Evolutionary conservation across 1,140 invertebrate species (phyloP).

Genomic region (Scylla paramamosain): DNA sequence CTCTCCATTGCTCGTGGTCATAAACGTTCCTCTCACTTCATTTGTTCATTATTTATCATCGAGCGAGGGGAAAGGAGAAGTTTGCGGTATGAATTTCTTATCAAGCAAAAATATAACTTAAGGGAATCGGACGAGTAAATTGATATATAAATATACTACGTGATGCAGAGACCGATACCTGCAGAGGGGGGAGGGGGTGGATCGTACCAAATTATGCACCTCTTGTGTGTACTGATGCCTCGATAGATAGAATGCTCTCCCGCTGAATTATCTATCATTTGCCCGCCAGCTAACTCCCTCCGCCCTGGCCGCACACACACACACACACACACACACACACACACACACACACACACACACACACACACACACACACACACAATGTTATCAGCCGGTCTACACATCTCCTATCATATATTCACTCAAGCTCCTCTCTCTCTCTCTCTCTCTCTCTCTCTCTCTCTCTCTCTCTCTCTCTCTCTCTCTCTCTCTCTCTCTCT

Average conservation of each 20-base stretch:
- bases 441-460: not conserved
- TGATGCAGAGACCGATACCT: not conserved
- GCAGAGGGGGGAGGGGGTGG: not conserved
- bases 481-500: not conserved
- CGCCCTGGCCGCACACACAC: not conserved
- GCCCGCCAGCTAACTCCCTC: not conserved
- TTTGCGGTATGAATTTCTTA: not conserved
- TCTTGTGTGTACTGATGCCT: not conserved
- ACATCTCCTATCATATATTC: no score
- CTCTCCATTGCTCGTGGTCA: not conserved
- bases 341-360: not conserved
- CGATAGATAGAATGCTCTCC: not conserved
- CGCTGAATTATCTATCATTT: not conserved
- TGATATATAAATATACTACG: not conserved
- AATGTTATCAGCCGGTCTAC: no score
- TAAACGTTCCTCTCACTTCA: not conserved
- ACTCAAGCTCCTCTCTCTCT: not conserved
- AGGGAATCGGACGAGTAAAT: not conserved
- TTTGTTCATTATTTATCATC: no score
- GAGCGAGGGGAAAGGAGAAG: not conserved
- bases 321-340: not conserved
- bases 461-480: slow-evolving; percentile 3
- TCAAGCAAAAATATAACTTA: not conserved
- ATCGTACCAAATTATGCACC: not conserved
- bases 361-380: not conserved